Evolutionary conservation across 2,797 vertebrate genomes (phyloP).

Genomic region (Acrossocheilus fasciatus): DNA sequence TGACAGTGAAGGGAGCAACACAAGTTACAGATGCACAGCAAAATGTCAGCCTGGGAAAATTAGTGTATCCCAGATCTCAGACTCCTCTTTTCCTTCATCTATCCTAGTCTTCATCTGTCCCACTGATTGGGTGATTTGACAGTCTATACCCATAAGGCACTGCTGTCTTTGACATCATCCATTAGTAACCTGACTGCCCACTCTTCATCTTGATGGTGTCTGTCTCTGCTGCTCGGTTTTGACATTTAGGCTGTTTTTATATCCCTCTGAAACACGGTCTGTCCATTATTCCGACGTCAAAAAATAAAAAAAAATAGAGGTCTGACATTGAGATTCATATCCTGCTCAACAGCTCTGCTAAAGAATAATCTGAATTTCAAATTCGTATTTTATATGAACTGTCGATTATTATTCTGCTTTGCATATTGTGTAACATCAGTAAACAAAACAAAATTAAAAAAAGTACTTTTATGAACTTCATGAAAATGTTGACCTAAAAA

Average conservation of each 20-base stretch:
- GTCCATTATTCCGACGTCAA: not conserved
- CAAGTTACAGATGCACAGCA: slow-evolving; percentile 1
- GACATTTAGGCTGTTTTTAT: slow-evolving; percentile 20
- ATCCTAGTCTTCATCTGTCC: slow-evolving; percentile 12
- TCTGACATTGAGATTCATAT: slow-evolving; percentile 10
- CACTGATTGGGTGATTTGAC: slow-evolving; percentile 30
- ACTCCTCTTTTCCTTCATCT: not conserved
- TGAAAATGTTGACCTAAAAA: not conserved
- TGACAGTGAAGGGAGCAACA: not conserved
- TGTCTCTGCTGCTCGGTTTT: slow-evolving; percentile 17
- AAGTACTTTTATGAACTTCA: not conserved
- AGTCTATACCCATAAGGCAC: slow-evolving; percentile 31
- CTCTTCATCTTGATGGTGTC: slow-evolving; percentile 20
- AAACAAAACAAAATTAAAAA: not conserved
- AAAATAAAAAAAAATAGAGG: not conserved
- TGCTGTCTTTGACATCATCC: slow-evolving; percentile 10
- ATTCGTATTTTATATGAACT: not conserved
- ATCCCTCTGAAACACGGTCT: not conserved
- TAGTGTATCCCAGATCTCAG: not conserved
- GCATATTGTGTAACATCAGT: slow-evolving; percentile 1
- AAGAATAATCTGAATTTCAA: slow-evolving; percentile 9
- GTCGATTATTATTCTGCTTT: not conserved
- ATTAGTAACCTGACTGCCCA: slow-evolving; percentile 22
- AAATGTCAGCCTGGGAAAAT: not conserved
- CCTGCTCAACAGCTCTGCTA: not conserved